phyloP scores from a whole-genome alignment of 2,888 invertebrate genomes.

The Lasioglossum vierecki region DNA sequence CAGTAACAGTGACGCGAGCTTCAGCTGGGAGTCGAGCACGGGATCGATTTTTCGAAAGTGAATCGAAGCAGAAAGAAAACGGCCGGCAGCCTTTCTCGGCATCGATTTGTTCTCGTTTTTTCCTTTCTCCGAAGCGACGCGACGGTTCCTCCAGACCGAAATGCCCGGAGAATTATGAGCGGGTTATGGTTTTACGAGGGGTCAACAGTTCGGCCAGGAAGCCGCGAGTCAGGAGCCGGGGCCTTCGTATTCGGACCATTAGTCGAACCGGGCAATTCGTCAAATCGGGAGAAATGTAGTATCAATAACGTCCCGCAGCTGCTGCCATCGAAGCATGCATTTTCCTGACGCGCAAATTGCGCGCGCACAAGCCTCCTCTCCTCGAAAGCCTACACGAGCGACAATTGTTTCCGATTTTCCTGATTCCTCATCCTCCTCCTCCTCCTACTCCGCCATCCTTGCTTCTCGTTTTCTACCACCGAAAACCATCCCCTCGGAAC shows the following conservation, averaged over 20 bases:
- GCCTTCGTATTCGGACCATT: conserved; percentile 81
- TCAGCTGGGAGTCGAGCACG: neutral
- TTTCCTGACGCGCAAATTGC: conserved; percentile 80
- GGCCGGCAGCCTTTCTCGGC: conserved; percentile 29
- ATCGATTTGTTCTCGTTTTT: conserved; percentile 47
- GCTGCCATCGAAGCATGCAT: conserved; percentile 82
- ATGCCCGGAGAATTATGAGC: conserved; percentile 71
- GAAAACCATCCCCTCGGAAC: neutral
- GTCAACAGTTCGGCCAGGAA: conserved; percentile 71
- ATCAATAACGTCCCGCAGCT: conserved; percentile 84
- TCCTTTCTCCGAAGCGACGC: conserved; percentile 8
- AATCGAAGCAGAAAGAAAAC: conserved; percentile 51
- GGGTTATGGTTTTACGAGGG: conserved; percentile 78
- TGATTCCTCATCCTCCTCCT: conserved; percentile 14
- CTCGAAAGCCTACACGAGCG: conserved; percentile 61
- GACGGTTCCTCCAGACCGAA: conserved; percentile 37
- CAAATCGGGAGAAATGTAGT: conserved; percentile 84
- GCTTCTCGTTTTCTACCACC: conserved; percentile 3
- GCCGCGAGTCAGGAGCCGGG: conserved; percentile 54
- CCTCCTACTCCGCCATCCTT: neutral
- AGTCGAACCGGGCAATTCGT: conserved; percentile 82
- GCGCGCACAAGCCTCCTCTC: conserved; percentile 58
- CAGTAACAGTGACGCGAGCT: neutral
- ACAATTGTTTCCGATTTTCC: conserved; percentile 72
- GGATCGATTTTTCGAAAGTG: conserved; percentile 47